Evolutionary conservation across 2,113 vertebrate species (phyloP), one percentile per base, ranked within the genome.

Genomic region (Melanerpes formicivorus): DNA sequence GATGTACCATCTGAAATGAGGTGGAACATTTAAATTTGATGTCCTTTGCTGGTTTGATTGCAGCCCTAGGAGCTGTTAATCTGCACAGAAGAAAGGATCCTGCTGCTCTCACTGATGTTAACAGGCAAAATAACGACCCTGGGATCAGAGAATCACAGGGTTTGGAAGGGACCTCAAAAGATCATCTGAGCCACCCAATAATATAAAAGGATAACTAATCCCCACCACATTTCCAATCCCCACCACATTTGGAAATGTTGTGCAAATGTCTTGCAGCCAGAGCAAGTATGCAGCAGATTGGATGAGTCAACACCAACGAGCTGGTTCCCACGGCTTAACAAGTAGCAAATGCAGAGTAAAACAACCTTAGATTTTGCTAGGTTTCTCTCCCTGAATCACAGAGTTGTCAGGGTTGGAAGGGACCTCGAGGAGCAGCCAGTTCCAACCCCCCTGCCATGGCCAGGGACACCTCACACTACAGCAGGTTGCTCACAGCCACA

Each of bases 31-130:
- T 26, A 2, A 84, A 30, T 84, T 76, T 75, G 3, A 46, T 29
- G 58, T 64, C 23, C 23, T 92, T 58, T 87, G 79, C 40, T 83
- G 22, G 44, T 92, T 84, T 77, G 77, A 83, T 18, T 85, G 30
- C 44, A 84, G 37, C 29, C 14, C 48, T 71, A 18, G 0, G 8
- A 60, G 10, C 37, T 80, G 86, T 37, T 80, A 80, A 82, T 37
- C 56, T 26, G 25, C 34, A 71, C 5, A 80, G 50, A 82, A 81
- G n/a, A 60, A 59, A 18, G 84, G 32, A 77, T 22, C 18, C 34
- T 65, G 66, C 66, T 73, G 7, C 3, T 27, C 10, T 12, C 11
- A 48, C 10, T 76, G 46, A 73, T 3, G 5, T 30, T 29, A 70
- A 73, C 0, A 72, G 22, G 63, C 37, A 65, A 3, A 59, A 63